These are phyloP conservation scores for Acanthosepion lycidas DNA, from an alignment of 2,888 invertebrate species.

Conservation along the genomic window DNA sequence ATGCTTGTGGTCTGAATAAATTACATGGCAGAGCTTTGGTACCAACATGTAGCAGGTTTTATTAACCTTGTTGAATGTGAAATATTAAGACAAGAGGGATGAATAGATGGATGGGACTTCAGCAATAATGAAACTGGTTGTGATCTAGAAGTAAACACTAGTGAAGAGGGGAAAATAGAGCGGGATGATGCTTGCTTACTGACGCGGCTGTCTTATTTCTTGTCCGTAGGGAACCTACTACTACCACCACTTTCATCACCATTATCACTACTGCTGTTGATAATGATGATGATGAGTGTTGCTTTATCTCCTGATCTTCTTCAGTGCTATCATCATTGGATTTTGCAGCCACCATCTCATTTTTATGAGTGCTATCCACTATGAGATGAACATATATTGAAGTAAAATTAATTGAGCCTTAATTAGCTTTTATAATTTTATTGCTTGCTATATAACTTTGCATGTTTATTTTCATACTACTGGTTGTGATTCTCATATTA, in stretches of 20 bases:
- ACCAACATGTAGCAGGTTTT: conserved; percentile 33
- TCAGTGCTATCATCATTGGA: background rate
- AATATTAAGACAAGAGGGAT: background rate
- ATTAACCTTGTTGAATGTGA: conserved; percentile 33
- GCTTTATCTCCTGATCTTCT: conserved; percentile 24
- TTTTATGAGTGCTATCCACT: background rate
- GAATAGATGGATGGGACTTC: background rate
- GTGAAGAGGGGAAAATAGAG: background rate
- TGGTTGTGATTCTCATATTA: background rate
- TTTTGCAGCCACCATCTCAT: background rate
- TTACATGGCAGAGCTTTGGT: background rate
- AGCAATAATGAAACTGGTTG: conserved; percentile 33
- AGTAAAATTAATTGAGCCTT: background rate
- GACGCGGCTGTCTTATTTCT: background rate
- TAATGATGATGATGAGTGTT: background rate
- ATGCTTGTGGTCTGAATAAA: conserved; percentile 6
- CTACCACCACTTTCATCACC: background rate
- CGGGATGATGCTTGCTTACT: background rate
- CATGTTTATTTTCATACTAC: background rate
- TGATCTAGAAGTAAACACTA: background rate
- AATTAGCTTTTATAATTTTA: too few relatives aligned
- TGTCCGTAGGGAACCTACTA: conserved; percentile 33
- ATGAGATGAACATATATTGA: background rate
- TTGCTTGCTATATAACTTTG: background rate
- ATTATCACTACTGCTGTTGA: background rate